These are phyloP conservation scores for Agonopterix alstromeriana DNA, from an alignment of 2,888 invertebrate species.

Conservation along the genomic window DNA sequence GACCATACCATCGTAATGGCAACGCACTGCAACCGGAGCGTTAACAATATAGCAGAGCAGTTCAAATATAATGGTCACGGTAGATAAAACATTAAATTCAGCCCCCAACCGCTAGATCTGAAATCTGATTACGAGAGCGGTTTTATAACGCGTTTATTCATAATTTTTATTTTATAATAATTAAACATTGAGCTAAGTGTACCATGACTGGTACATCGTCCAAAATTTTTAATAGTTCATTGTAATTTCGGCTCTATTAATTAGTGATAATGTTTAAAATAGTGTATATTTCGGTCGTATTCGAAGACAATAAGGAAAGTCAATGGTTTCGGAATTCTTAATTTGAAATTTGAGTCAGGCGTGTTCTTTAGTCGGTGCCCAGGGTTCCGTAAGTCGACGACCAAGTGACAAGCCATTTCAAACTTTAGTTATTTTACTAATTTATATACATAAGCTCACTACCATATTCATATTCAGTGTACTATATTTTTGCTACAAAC, in stretches of 20 bases:
- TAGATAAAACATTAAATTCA: constrained; percentile 47
- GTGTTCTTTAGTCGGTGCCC: too few relatives aligned
- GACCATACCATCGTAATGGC: constrained; percentile 1
- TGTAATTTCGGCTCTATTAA: neutral
- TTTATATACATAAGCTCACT: too few relatives aligned
- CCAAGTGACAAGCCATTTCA: too few relatives aligned
- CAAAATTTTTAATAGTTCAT: constrained; percentile 2
- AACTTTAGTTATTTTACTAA: too few relatives aligned
- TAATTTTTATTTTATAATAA: constrained; percentile 60
- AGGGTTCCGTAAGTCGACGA: neutral
- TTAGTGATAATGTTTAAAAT: neutral
- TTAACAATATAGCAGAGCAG: constrained; percentile 32
- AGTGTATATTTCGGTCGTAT: constrained; percentile 2
- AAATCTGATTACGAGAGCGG: constrained; percentile 46
- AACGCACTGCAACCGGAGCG: constrained; percentile 34
- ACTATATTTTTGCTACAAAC: too few relatives aligned
- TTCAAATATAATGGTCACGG: constrained; percentile 50
- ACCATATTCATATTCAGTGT: too few relatives aligned
- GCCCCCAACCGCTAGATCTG: constrained; percentile 33
- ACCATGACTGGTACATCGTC: constrained; percentile 54
- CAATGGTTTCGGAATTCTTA: constrained; percentile 10
- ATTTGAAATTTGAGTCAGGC: too few relatives aligned
- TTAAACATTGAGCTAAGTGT: constrained; percentile 61
- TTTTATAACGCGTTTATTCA: constrained; percentile 50
- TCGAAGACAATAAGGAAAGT: constrained; percentile 7